Conservation (phyloP, 1,140 invertebrate genomes). For the Zaprionus camerounensis region DNA sequence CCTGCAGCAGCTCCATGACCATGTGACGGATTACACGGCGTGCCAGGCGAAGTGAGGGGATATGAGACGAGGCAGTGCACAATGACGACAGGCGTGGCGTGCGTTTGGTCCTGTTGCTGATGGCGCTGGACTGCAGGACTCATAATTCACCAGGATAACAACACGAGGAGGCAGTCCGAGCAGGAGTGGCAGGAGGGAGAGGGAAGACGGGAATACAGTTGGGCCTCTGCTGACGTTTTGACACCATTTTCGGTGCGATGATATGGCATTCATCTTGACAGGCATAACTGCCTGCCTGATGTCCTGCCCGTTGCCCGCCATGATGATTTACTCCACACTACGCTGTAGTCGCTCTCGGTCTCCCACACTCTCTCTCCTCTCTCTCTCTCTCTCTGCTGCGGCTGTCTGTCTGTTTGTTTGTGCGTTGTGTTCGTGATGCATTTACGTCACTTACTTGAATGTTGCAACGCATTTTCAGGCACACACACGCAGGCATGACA, state of each 20-base stretch:
- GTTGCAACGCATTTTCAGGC: slow-evolving; percentile 78
- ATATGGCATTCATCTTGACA: slow-evolving; percentile 83
- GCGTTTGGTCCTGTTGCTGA: slow-evolving; percentile 38
- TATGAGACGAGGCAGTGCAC: neutral
- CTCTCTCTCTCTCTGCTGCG: neutral
- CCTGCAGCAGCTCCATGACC: slow-evolving; percentile 4
- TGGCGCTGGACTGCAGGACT: slow-evolving; percentile 54
- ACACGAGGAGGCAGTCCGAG: slow-evolving; percentile 23
- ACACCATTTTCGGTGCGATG: slow-evolving; percentile 83
- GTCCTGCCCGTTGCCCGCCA: slow-evolving; percentile 30
- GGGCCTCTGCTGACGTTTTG: slow-evolving; percentile 74
- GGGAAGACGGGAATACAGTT: slow-evolving; percentile 10
- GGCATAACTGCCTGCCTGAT: slow-evolving; percentile 74
- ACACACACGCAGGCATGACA: slow-evolving; percentile 40
- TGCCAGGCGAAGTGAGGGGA: slow-evolving; percentile 14
- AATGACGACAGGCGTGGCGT: slow-evolving; percentile 35
- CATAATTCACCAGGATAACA: slow-evolving; percentile 78
- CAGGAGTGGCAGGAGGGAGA: slow-evolving; percentile 15
- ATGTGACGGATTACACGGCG: slow-evolving; percentile 56
- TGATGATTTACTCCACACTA: slow-evolving; percentile 56
- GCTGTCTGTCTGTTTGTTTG: slow-evolving; percentile 41
- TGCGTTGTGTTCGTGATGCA: slow-evolving; percentile 71
- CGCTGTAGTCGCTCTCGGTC: neutral
- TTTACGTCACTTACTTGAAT: slow-evolving; percentile 81
- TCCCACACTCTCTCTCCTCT: neutral